A percentile compares a stretch with the other conserved stretches of the same genome.
phyloP scores from a whole-genome alignment of 2,113 vertebrate genomes.

The Entomyzon cyanotis region DNA sequence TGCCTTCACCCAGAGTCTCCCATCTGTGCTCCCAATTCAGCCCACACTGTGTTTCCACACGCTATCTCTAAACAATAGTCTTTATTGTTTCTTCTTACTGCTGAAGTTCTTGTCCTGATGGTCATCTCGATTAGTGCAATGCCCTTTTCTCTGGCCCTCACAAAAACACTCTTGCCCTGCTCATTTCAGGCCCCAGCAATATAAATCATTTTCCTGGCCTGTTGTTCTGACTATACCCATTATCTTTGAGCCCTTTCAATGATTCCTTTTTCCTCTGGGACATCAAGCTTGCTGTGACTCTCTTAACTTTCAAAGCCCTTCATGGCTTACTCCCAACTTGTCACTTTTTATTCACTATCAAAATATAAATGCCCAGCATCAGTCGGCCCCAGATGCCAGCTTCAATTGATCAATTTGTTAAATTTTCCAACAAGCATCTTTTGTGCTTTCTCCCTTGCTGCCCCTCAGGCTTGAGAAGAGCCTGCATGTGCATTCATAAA shows the following conservation, averaged over 20 bases:
- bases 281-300: constrained; percentile 60
- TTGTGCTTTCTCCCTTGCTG: constrained; percentile 64
- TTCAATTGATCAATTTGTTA: constrained; percentile 69
- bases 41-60: neutral
- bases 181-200: constrained; percentile 20
- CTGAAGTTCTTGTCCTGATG: neutral
- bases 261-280: constrained; percentile 50
- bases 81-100: constrained; percentile 25
- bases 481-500: constrained; percentile 60
- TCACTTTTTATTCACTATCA: constrained; percentile 67
- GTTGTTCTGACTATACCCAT: constrained; percentile 47
- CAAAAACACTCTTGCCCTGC: constrained; percentile 31
- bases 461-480: constrained; percentile 61
- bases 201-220: constrained; percentile 54
- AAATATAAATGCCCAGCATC: constrained; percentile 66
- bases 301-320: constrained; percentile 64
- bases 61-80: neutral
- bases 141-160: constrained; percentile 31
- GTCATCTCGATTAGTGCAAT: neutral
- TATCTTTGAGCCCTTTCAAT: constrained; percentile 56
- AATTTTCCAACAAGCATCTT: constrained; percentile 68
- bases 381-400: constrained; percentile 52
- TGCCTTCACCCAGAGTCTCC: neutral
- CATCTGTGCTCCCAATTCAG: neutral
- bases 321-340: constrained; percentile 63